Evolutionary conservation across 2,888 invertebrate genomes (phyloP), one percentile per base, ranked within the genome.

Genomic region (Oscheius sp.): DNA sequence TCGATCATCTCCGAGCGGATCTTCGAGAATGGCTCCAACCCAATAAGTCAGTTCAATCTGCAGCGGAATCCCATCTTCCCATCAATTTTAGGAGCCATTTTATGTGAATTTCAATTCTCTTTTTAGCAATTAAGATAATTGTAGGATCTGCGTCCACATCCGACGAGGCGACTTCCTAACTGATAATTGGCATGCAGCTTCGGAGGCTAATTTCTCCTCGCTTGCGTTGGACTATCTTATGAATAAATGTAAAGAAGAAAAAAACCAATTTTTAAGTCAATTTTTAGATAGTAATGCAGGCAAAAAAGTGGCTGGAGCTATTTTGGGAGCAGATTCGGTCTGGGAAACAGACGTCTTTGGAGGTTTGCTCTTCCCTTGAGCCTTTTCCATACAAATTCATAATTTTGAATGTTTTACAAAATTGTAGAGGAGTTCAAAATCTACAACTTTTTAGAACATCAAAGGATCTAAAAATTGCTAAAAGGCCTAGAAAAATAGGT

Each of bases 81-180:
- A 42, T n/a, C 42, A 42, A 17, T 42, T 42, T 12, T 17, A 42
- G 42, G 42, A 42, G 42, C 42, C 17, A 17, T 15, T n/a, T 17
- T 17, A 20, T 42, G 42, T 4, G 42, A n/a, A n/a, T n/a, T n/a
- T n/a, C n/a, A n/a, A n/a, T n/a, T n/a, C n/a, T n/a, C n/a, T n/a
- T n/a, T n/a, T n/a, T n/a, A n/a, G n/a, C 46, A 46, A 6, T 46
- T 46, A 20, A 17, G n/a, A 20, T 20, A 46, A 46, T 10, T 65
- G 20, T 29, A 67, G 71, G 46, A 46, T 71, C n/a, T 71, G 71
- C 29, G 45, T 63, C 46, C 71, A 71, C 34, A 55, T 63, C 20
- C 52, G 71, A 3, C 52, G 71, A 27, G 71, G 71, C 3, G 71
- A 71, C 25, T 71, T 71, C 46, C 31, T 61, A 27, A 45, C 42